A percentile compares a stretch with the other conserved stretches of the same genome.
phyloP scores from a whole-genome alignment of 2,113 vertebrate genomes.

The Thinocorus orbignyianus region DNA sequence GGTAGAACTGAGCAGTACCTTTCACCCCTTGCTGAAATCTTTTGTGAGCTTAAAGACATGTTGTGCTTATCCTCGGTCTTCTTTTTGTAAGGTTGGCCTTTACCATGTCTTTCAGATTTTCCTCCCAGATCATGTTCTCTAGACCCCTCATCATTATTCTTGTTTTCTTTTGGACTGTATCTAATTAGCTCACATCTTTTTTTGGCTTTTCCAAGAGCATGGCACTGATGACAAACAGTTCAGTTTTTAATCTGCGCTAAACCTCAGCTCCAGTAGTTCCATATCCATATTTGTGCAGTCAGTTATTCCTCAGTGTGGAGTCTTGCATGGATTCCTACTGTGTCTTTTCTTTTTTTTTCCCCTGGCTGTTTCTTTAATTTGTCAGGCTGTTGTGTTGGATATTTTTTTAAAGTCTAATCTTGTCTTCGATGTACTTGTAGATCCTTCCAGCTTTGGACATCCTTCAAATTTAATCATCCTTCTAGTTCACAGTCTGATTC shows the following conservation, averaged over 20 bases:
- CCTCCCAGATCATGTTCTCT: not conserved
- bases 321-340: not conserved
- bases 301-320: slow-evolving; percentile 3
- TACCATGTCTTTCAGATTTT: not conserved
- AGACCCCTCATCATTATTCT: not conserved
- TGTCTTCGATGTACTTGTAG: not conserved
- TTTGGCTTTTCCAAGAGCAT: not conserved
- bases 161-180: not conserved
- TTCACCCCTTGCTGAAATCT: not conserved
- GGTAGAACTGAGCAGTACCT: not conserved
- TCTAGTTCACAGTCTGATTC: not conserved
- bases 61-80: not conserved
- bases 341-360: not conserved
- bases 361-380: not conserved
- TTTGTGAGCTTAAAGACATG: not conserved
- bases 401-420: not conserved
- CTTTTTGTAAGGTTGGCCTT: not conserved
- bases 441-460: not conserved
- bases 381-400: not conserved
- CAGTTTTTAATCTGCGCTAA: not conserved
- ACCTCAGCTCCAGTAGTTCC: slow-evolving; percentile 12
- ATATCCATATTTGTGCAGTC: slow-evolving; percentile 23
- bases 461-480: not conserved
- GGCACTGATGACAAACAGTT: slow-evolving; percentile 13
- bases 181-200: not conserved